phyloP scores from a whole-genome alignment of 2,113 vertebrate genomes.

The Oreamnos americanus region DNA sequence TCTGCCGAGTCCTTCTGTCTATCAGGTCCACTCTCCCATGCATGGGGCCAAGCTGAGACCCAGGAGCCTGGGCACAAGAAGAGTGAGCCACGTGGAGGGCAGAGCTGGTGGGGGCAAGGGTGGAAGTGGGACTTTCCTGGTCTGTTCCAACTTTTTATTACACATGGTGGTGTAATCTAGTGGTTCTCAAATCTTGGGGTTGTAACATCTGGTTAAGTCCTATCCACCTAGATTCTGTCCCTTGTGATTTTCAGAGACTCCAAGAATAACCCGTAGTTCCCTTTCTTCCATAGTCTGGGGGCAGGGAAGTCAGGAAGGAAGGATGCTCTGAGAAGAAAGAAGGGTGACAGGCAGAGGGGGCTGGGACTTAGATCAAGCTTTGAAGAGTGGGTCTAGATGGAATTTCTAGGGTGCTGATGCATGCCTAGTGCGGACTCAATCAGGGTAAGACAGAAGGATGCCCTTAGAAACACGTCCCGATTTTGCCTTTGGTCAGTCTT shows the following conservation, averaged over 20 bases:
- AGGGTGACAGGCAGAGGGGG: background rate
- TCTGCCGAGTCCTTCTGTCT: background rate
- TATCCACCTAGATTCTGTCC: background rate
- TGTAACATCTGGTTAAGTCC: background rate
- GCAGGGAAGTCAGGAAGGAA: background rate
- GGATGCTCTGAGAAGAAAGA: background rate
- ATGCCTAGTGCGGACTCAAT: background rate
- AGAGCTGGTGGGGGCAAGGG: too few relatives aligned
- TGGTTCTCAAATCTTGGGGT: background rate
- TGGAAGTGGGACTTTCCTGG: background rate
- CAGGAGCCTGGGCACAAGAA: background rate
- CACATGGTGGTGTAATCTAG: background rate
- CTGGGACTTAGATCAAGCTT: background rate
- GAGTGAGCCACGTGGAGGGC: fast-evolving
- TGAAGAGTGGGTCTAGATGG: background rate
- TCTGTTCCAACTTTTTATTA: background rate
- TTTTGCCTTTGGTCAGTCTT: background rate
- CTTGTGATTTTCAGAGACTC: background rate
- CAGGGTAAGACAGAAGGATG: background rate
- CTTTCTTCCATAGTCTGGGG: background rate
- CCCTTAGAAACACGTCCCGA: background rate
- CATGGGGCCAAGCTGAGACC: background rate
- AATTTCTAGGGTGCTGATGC: background rate
- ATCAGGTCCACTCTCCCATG: background rate
- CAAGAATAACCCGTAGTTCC: background rate